These are phyloP conservation scores for Campaea margaritaria DNA, from an alignment of 2,888 invertebrate genomes.

Conservation along the genomic window DNA sequence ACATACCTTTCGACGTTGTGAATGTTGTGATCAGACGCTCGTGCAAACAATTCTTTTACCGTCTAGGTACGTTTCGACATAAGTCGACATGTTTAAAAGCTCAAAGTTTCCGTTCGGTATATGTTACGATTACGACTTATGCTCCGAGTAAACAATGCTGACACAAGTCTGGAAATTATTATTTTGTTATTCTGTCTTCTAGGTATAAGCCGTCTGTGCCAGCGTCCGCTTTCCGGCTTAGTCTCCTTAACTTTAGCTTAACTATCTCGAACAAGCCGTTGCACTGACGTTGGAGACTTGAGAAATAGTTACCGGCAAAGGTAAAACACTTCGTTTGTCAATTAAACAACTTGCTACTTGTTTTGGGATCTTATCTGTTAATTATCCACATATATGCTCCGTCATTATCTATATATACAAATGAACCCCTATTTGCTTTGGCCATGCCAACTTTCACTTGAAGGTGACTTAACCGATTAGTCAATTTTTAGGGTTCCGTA, in stretches of 20 bases:
- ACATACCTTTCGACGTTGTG: slow-evolving; percentile 10
- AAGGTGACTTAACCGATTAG: too few relatives aligned
- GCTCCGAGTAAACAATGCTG: slow-evolving; percentile 32
- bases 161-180: slow-evolving; percentile 37
- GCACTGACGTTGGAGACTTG: slow-evolving; percentile 31
- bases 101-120: slow-evolving; percentile 31
- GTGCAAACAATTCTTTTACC: slow-evolving; percentile 17
- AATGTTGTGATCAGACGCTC: not conserved
- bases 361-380: not conserved
- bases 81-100: slow-evolving; percentile 21
- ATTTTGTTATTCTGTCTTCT: slow-evolving; percentile 40
- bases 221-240: slow-evolving; percentile 44
- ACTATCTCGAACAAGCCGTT: slow-evolving; percentile 41
- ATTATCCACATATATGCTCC: not conserved
- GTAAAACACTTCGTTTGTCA: slow-evolving; percentile 28
- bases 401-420: too few relatives aligned
- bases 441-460: too few relatives aligned
- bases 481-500: too few relatives aligned
- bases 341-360: slow-evolving; percentile 8
- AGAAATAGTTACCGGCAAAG: slow-evolving; percentile 32
- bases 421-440: too few relatives aligned
- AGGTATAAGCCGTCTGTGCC: slow-evolving; percentile 36
- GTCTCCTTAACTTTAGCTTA: slow-evolving; percentile 43
- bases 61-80: slow-evolving; percentile 13
- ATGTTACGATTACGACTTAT: slow-evolving; percentile 16